phyloP scores from a whole-genome alignment of 2,113 vertebrate species.

The Oryzias javanicus region DNA sequence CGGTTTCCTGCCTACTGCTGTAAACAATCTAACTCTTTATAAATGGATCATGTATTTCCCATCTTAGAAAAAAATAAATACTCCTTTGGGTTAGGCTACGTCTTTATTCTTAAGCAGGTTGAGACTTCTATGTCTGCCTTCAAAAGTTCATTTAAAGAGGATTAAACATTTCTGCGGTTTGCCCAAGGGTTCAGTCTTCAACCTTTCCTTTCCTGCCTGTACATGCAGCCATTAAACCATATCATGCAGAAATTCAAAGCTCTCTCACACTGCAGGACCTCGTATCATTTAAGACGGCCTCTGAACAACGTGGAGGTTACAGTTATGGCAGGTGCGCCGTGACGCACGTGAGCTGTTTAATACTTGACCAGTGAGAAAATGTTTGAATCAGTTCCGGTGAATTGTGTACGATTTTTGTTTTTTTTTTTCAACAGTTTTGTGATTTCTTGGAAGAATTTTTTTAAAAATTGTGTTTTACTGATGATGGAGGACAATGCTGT shows the following conservation, averaged over 20 bases:
- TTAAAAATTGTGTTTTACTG: too few relatives aligned
- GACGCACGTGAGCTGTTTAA: background rate
- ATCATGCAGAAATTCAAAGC: background rate
- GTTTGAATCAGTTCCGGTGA: background rate
- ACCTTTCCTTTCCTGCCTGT: conserved; percentile 4
- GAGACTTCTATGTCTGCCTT: conserved; percentile 1
- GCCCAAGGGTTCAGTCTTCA: conserved; percentile 1
- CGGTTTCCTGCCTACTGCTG: too few relatives aligned
- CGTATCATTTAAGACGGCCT: background rate
- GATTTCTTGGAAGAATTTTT: too few relatives aligned
- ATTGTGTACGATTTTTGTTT: background rate
- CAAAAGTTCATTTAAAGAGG: background rate
- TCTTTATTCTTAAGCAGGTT: background rate
- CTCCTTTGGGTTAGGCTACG: too few relatives aligned
- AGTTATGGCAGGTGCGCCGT: background rate
- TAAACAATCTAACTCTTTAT: too few relatives aligned
- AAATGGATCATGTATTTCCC: too few relatives aligned
- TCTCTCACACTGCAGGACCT: background rate
- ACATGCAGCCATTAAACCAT: background rate
- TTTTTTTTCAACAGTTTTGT: too few relatives aligned
- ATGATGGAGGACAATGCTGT: too few relatives aligned
- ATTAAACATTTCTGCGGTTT: conserved; percentile 9
- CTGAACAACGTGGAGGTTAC: background rate
- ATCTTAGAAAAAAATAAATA: too few relatives aligned
- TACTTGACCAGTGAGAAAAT: background rate